Base-by-base conservation (phyloP, 2,888 invertebrate genomes). In the Trypoxylon attenuatum region DNA sequence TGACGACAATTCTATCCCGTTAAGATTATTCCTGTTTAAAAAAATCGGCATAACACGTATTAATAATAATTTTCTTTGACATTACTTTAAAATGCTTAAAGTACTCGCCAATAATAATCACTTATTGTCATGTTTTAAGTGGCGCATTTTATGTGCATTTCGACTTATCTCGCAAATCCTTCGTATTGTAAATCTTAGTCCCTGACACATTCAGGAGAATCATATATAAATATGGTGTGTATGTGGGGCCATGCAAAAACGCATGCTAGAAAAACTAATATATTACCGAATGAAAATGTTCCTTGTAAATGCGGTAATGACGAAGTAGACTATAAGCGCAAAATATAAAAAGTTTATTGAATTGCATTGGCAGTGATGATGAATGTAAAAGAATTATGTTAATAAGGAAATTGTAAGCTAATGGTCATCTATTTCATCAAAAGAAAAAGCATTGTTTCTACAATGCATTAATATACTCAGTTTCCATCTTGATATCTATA, bases 261-360 rank as follows among this genome's bases (percentile, higher is more conserved):
- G 58, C 61, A 61, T 51, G 39, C 50, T 52, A 52, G 39, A 52
- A 59, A 47, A 52, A 68, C 63, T 57, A 74, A 76, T 64, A 62
- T 68, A n/a, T n/a, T 75, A 71, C 73, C 59, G 61, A 69, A 74
- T 65, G n/a, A 71, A 73, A 71, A 81, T 81, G 81, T 82, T 82
- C 81, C 80, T 82, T 76, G 73, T 62, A 72, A 76, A 77, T 76
- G 79, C 61, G 56, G 76, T 70, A 73, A 78, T 78, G 70, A 49
- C 33, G 38, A 50, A 50, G 51, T 64, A 58, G 66, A 58, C 41
- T 62, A 43, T 64, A 50, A 55, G 46, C 57, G 25, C 33, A 46
- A 51, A 53, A 51, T 25, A 46, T 23, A 51, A 54, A 42, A 60
- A 41, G 43, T 57, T 33, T 64, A 54, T 46, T 54, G 50, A 42